phyloP scores from a whole-genome alignment of 2,113 vertebrate genomes.

The Muscicapa adusta region DNA sequence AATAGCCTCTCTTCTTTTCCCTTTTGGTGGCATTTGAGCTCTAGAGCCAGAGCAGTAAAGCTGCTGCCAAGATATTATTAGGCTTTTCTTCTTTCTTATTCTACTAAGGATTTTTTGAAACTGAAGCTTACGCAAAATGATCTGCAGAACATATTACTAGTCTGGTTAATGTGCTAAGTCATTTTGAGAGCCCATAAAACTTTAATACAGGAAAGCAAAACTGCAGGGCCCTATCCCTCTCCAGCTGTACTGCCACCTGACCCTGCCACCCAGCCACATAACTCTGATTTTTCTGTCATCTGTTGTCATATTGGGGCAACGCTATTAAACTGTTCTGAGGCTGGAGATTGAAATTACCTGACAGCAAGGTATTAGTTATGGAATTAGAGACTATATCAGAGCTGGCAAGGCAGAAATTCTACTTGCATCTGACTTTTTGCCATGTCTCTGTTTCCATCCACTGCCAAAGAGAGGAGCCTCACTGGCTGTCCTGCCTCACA shows the following conservation, averaged over 20 bases:
- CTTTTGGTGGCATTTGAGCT: neutral
- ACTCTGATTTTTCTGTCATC: neutral
- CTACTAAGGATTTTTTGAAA: neutral
- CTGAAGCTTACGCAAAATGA: neutral
- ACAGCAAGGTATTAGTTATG: neutral
- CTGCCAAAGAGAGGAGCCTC: neutral
- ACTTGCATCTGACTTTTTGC: neutral
- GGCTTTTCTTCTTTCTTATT: slow-evolving; percentile 22
- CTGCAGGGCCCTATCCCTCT: neutral
- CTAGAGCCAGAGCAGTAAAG: neutral
- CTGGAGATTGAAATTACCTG: neutral
- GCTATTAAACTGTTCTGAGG: neutral
- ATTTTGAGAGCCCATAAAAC: slow-evolving; percentile 4
- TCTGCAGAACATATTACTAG: slow-evolving; percentile 21
- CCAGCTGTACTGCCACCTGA: neutral
- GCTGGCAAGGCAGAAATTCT: neutral
- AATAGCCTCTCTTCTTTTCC: neutral
- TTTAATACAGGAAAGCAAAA: neutral
- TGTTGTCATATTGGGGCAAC: neutral
- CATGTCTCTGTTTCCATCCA: neutral
- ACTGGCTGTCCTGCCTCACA: neutral
- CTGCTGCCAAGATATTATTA: neutral
- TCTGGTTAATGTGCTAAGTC: slow-evolving; percentile 8
- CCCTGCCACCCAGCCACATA: neutral
- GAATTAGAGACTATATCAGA: neutral